Percentiles rank a stretch among this genome's conserved stretches.
Conservation (phyloP, 2,888 invertebrate species). For the Drosophila differens region DNA sequence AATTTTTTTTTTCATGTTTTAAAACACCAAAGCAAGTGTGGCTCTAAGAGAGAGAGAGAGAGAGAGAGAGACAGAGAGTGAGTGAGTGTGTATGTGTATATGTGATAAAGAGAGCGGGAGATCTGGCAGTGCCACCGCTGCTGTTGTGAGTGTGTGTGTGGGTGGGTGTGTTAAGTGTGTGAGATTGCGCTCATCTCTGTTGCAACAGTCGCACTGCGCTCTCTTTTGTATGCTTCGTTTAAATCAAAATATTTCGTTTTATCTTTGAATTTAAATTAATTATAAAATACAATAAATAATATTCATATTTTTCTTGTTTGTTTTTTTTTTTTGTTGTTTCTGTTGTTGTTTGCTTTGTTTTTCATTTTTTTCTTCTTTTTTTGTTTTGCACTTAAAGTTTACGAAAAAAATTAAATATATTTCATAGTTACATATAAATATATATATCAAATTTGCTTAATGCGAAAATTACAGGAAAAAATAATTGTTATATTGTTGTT, state of each 20-base stretch:
- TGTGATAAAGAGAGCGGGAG: constrained; percentile 8
- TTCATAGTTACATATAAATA: constrained; percentile 42
- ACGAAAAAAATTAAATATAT: constrained; percentile 59
- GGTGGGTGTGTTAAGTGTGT: constrained; percentile 14
- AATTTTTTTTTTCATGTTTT: constrained; percentile 13
- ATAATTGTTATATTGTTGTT: constrained; percentile 52
- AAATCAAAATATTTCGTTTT: constrained; percentile 41
- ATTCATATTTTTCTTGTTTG: constrained; percentile 41
- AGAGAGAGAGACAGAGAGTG: background rate
- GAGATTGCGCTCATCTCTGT: constrained; percentile 31
- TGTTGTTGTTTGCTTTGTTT: constrained; percentile 46
- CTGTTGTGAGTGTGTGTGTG: constrained; percentile 10
- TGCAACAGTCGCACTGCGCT: constrained; percentile 35
- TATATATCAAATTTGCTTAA: constrained; percentile 58
- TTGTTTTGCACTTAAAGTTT: constrained; percentile 50
- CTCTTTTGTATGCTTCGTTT: constrained; percentile 45
- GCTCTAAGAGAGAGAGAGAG: constrained; percentile 16
- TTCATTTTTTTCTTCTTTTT: constrained; percentile 21
- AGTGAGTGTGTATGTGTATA: background rate
- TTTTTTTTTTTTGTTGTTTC: constrained; percentile 48
- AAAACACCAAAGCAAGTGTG: constrained; percentile 15
- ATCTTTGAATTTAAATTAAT: constrained; percentile 63
- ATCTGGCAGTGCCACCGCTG: constrained; percentile 9
- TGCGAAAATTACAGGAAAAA: constrained; percentile 65
- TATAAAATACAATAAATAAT: constrained; percentile 77